Evolutionary conservation across 2,888 invertebrate species (phyloP), one percentile per base, ranked within the genome.

Genomic region (Branchinecta sandiegonensis): DNA sequence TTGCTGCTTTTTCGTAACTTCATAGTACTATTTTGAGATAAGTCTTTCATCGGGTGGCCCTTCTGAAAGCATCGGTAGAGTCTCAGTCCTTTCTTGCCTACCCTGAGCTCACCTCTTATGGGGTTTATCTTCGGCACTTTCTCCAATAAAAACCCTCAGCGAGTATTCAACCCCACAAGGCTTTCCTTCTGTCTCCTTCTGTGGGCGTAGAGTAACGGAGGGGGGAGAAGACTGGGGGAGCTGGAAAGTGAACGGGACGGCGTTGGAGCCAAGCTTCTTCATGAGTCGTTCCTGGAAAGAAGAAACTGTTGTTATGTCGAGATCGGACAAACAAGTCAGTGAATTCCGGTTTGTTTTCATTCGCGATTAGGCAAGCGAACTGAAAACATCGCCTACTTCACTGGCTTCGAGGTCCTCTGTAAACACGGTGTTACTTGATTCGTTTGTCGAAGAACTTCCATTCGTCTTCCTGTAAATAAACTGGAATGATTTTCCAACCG

Each of bases 131-230:
- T 86, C 83, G 75, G 84, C 88, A 69, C 82, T 85, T 73, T 91
- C 90, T 0, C 90, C 91, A 1, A 87, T 87, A 77, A 89, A 92
- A 37, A 92, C 82, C 80, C 93, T 94, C 65, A 95, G 84, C 76
- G 88, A 91, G 78, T 94, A 95, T 76, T 81, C 81, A 6, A 81
- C 81, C 23, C 75, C 75, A 73, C 80, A 80, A 4, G 81, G 81
- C 78, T 93, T 88, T 3, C 92, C 91, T 69, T 86, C 85, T 75
- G 90, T 90, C 69, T 90, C 89, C 0, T 84, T 80, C 3, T 77
- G 78, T 14, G 92, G 91, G 80, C 94, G 94, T 72, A 96, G 82
- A 2, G 89, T 90, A 50, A 95, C 91, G 63, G 94, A 94, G 13
- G 93, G 90, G 5, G 95, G 95, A 0, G 94, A 88, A 74, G 86